These are phyloP conservation scores for Entomobrya multifasciata DNA, from an alignment of 2,888 invertebrate species.

Conservation along the genomic window DNA sequence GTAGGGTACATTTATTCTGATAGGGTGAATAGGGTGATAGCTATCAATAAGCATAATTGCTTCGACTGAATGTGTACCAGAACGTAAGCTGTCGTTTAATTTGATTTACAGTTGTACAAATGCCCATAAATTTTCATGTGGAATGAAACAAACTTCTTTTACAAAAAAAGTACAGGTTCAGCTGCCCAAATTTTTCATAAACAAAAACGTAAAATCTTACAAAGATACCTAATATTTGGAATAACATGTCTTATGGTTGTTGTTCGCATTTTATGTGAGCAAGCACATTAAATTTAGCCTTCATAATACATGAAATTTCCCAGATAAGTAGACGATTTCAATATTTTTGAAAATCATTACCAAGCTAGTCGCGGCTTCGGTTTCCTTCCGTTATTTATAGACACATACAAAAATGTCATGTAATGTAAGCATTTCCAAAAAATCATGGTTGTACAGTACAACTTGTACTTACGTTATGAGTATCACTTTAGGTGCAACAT, in stretches of 20 bases:
- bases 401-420: not conserved
- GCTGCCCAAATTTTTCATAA: constrained; percentile 21
- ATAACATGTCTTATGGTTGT: not conserved
- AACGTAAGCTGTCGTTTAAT: constrained; percentile 39
- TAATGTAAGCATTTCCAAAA: not conserved
- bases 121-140: constrained; percentile 48
- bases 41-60: too few species aligned
- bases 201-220: not conserved
- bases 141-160: constrained; percentile 21
- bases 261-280: constrained; percentile 1
- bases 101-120: constrained; percentile 55
- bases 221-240: not conserved
- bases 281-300: not conserved
- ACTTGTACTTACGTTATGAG: too few species aligned
- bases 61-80: not conserved
- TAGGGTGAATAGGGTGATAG: too few species aligned
- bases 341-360: not conserved
- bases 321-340: not conserved
- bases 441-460: too few species aligned
- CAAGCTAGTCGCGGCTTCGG: not conserved
- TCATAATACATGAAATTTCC: not conserved
- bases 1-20: too few species aligned
- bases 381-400: too few species aligned
- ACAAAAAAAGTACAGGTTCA: constrained; percentile 39
- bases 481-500: too few species aligned